Evolutionary conservation across 1,140 invertebrate species (phyloP).

Genomic region (Ceratosolen solmsi): DNA sequence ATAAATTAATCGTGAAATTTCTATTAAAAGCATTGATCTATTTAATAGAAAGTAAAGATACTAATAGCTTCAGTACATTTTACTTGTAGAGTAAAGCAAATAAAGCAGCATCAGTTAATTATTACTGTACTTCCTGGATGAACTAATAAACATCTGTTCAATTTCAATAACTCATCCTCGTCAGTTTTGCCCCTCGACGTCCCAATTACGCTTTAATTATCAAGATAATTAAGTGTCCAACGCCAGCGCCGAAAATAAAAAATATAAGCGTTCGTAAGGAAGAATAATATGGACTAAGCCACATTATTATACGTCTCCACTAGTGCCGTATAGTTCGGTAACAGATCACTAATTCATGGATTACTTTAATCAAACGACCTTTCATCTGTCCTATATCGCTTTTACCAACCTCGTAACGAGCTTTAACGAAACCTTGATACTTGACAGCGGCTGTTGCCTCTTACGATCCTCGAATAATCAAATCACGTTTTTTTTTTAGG

Average conservation of each 20-base stretch:
- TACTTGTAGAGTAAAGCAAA: background rate
- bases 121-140: background rate
- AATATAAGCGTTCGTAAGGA: background rate
- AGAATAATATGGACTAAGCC: background rate
- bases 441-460: background rate
- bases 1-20: too few species aligned
- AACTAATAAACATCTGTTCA: background rate
- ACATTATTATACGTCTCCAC: background rate
- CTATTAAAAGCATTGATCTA: too few species aligned
- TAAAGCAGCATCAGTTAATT: background rate
- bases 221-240: background rate
- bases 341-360: background rate
- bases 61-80: too few species aligned
- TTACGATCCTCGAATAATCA: constrained; percentile 45
- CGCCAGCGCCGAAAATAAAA: background rate
- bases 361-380: constrained; percentile 17
- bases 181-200: background rate
- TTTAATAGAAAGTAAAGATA: too few species aligned
- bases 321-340: too few species aligned
- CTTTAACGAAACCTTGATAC: background rate
- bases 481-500: constrained; percentile 59
- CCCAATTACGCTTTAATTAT: constrained; percentile 11
- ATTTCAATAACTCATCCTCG: background rate
- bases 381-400: background rate
- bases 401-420: background rate